These are phyloP conservation scores for Danio jaintianensis DNA, from an alignment of 2,797 vertebrate genomes.

Conservation along the genomic window DNA sequence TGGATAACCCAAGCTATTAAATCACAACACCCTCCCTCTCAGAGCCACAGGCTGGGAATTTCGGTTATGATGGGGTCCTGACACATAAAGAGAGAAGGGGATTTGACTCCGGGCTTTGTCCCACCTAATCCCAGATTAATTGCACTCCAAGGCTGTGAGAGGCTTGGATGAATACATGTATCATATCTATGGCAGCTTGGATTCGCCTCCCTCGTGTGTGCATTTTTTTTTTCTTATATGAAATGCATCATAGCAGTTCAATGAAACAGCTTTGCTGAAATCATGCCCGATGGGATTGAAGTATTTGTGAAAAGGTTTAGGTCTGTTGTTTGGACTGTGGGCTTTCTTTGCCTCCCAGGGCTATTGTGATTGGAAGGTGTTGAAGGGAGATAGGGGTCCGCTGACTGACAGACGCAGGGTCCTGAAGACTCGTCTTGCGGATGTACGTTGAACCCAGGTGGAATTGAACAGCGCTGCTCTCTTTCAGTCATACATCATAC, in stretches of 20 bases:
- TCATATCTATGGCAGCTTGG: conserved; percentile 49
- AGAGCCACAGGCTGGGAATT: conserved; percentile 22
- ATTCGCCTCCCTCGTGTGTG: conserved; percentile 24
- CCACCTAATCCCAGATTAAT: conserved; percentile 48
- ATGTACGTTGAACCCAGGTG: conserved; percentile 28
- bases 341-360: conserved; percentile 40
- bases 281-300: conserved; percentile 31
- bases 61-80: conserved; percentile 49
- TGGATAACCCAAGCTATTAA: conserved; percentile 58
- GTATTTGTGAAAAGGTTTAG: conserved; percentile 44
- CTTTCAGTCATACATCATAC: conserved; percentile 50
- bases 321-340: conserved; percentile 44
- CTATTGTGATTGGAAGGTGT: conserved; percentile 52
- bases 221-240: not conserved
- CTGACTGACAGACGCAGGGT: conserved; percentile 42
- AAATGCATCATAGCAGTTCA: conserved; percentile 49
- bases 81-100: conserved; percentile 41
- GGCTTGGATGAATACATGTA: conserved; percentile 46
- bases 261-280: conserved; percentile 55
- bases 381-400: conserved; percentile 54
- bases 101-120: conserved; percentile 36
- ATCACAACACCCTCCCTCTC: conserved; percentile 39
- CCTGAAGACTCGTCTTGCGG: conserved; percentile 40
- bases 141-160: conserved; percentile 43
- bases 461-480: conserved; percentile 41